A percentile compares a stretch with the other conserved stretches of the same genome.
Conservation (phyloP, 2,113 vertebrate genomes). For the Numenius arquata region DNA sequence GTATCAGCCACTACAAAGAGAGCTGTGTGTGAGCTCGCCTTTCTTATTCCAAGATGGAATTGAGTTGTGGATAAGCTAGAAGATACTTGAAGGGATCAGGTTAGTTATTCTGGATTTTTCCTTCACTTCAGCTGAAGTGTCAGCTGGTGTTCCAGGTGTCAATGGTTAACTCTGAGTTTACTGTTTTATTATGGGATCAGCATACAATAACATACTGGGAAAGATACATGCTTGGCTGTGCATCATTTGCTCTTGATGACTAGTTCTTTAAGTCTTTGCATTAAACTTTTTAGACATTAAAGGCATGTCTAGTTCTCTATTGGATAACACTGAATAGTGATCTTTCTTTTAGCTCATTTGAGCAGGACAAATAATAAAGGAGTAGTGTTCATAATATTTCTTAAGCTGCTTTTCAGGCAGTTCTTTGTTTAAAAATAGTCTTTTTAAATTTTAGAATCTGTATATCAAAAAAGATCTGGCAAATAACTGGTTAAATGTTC, state of each 20-base stretch:
- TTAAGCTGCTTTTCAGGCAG: background rate
- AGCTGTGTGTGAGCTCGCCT: background rate
- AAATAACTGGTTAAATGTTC: background rate
- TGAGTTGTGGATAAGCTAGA: background rate
- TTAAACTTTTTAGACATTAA: background rate
- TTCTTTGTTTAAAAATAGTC: background rate
- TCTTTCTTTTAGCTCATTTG: background rate
- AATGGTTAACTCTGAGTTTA: background rate
- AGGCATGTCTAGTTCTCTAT: background rate
- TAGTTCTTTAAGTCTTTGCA: background rate
- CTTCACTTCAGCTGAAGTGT: background rate
- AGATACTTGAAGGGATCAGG: background rate
- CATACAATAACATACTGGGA: background rate
- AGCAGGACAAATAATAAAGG: background rate
- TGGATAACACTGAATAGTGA: background rate
- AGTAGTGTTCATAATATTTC: background rate
- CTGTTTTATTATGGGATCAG: background rate
- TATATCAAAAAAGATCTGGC: background rate
- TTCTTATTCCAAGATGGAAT: accelerated
- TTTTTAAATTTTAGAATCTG: background rate
- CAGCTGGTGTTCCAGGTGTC: background rate
- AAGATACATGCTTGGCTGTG: background rate
- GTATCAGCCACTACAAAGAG: background rate
- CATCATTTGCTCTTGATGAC: background rate
- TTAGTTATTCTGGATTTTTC: background rate